phyloP scores from a whole-genome alignment of 2,888 invertebrate genomes.

The Sepiola atlantica region DNA sequence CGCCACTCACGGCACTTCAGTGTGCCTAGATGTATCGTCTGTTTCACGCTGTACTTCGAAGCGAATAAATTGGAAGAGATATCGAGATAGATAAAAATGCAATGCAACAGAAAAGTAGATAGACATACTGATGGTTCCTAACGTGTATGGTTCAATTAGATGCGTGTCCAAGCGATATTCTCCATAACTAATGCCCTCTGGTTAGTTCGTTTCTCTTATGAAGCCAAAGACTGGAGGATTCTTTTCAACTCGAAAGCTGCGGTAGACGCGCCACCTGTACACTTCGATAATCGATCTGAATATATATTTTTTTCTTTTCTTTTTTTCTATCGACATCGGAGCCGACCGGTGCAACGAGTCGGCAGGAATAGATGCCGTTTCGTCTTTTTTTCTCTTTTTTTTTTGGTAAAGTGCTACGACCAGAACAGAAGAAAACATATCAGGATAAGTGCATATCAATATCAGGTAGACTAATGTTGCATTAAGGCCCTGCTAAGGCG shows the following conservation, averaged over 20 bases:
- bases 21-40: no score
- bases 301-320: not conserved
- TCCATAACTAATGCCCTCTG: not conserved
- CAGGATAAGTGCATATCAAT: not conserved
- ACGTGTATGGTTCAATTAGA: not conserved
- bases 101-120: not conserved
- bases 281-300: not conserved
- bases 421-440: not conserved
- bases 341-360: not conserved
- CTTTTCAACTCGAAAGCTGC: not conserved
- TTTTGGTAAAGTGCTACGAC: not conserved
- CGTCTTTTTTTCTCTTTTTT: not conserved
- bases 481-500: not conserved
- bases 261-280: not conserved
- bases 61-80: not conserved
- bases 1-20: no score
- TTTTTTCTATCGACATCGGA: not conserved
- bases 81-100: not conserved
- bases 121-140: not conserved
- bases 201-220: not conserved
- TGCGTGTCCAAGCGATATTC: not conserved
- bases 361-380: not conserved
- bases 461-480: not conserved
- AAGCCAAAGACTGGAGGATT: not conserved
- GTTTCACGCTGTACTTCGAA: no score